Evolutionary conservation across 2,888 invertebrate genomes (phyloP), one percentile per base, ranked within the genome.

Genomic region (Margaritifera margaritifera): DNA sequence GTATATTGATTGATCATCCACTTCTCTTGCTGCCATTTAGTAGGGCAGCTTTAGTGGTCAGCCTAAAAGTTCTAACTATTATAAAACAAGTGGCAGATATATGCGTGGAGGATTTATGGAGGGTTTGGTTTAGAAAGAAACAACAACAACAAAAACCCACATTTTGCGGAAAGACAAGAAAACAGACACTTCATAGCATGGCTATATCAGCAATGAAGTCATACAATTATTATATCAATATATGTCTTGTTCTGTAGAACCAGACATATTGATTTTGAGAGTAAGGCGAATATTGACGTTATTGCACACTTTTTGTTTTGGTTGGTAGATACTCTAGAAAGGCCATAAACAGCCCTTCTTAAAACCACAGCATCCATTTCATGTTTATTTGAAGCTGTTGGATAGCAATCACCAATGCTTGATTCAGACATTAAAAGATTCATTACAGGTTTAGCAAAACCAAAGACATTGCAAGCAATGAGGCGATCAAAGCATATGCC

Each of bases 21-120:
- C 56, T 70, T 20, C 25, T 3, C 27, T 51, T 71, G 6, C 62
- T 58, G 22, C 56, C 25, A 19, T 31, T 27, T 27, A 22, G 31
- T n/a, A 52, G 53, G 20, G 63, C 63, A 25, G 22, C 57, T 56
- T 51, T n/a, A 50, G 24, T 27, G 50, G 15, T 57, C 57, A 62
- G 68, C 63, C 2, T 51, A 20, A 24, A 62, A 52, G 15, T 58
- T 51, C 6, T 68, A 72, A 72, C 72, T 59, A 25, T 42, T 68
- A 19, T 65, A 62, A 50, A 68, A 68, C 31, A 52, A 51, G 4
- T 72, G 68, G 68, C 42, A 55, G 25, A 22, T 72, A 24, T 68
- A 59, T 50, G 66, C 68, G 31, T 68, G 72, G 65, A 68, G 68
- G 55, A 58, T 68, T 24, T 64, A 31, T 68, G 71, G 71, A 54